Evolutionary conservation across 35 echinoderm and acorn worm species (phyloP), one percentile per base, ranked within the genome.

Genomic region (Amphiura filiformis): DNA sequence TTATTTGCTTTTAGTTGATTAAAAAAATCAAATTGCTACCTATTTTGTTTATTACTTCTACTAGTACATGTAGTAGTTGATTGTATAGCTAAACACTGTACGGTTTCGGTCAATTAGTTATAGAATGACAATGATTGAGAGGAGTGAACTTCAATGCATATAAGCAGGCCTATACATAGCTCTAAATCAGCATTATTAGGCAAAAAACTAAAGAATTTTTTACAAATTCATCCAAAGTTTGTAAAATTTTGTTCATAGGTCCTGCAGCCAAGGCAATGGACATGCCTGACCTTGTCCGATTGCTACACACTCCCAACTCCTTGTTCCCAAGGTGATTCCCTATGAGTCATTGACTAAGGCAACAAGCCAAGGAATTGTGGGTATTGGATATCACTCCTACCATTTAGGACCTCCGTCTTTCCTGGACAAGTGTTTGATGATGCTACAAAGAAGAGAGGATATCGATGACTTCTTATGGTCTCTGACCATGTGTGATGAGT

Each of bases 251-350:
- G n/a, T n/a, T n/a, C n/a, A n/a, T n/a, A n/a, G n/a, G n/a, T n/a
- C n/a, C n/a, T n/a, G n/a, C n/a, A n/a, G n/a, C n/a, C n/a, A n/a
- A n/a, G n/a, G n/a, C n/a, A n/a, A 30, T 26, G 17, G 28, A 70
- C 61, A n/a, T 18, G n/a, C n/a, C n/a, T n/a, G 28, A 70, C 28
- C 15, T 18, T 70, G 15, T 70, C 28, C 61, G 15, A 23, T 70
- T 70, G 26, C 61, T 26, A 70, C 61, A 13, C 15, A 70, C 28
- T 26, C 11, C 7, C 7, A 20, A 52, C 7, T 7, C 7, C 7
- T 70, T 70, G 61, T 70, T 70, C 61, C 61, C 61, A 26, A 70
- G 61, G 61, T 70, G 26, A 70, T 70, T 70, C 61, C 61, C 28
- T 30, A 70, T 70, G 61, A 70, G 17, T 70, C 61, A 70, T 70